A percentile compares a stretch with the other conserved stretches of the same genome.
Conservation (phyloP, 1,140 invertebrate genomes). For the Ceratina calcarata region DNA sequence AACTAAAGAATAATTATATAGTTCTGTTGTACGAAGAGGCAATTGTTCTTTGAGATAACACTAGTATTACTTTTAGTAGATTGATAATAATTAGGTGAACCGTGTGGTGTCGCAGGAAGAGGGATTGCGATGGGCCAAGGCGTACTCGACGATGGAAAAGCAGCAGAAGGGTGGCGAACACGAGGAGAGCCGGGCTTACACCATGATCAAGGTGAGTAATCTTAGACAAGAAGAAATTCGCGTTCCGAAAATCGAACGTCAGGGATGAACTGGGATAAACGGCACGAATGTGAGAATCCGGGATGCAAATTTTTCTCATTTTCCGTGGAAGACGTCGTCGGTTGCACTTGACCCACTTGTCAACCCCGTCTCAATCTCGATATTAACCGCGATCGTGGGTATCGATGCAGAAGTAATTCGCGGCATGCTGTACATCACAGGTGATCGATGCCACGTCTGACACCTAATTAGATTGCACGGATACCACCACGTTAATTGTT, state of each 20-base stretch:
- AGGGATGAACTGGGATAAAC: not conserved
- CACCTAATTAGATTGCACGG: slow-evolving; percentile 23
- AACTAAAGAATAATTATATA: no score
- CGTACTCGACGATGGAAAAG: slow-evolving; percentile 39
- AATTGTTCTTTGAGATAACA: no score
- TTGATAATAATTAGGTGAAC: slow-evolving; percentile 4
- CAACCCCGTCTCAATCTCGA: slow-evolving; percentile 39
- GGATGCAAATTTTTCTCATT: slow-evolving; percentile 24
- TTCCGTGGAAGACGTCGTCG: slow-evolving; percentile 6
- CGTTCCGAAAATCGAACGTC: no score
- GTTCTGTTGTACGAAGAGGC: no score
- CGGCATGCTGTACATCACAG: slow-evolving; percentile 1
- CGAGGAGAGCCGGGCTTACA: slow-evolving; percentile 76
- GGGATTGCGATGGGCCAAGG: slow-evolving; percentile 57
- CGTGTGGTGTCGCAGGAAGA: slow-evolving; percentile 62
- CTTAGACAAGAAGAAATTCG: not conserved
- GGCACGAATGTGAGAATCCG: no score
- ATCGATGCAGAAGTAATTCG: slow-evolving; percentile 35
- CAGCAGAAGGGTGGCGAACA: slow-evolving; percentile 62
- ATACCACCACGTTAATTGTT: no score
- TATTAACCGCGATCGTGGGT: slow-evolving; percentile 42
- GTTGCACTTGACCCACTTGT: slow-evolving; percentile 43
- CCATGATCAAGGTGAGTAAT: slow-evolving; percentile 72
- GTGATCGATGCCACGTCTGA: slow-evolving; percentile 27
- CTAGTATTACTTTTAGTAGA: not conserved